Conservation (phyloP, 2,888 invertebrate species). For the Orthonychiurus folsomi region DNA sequence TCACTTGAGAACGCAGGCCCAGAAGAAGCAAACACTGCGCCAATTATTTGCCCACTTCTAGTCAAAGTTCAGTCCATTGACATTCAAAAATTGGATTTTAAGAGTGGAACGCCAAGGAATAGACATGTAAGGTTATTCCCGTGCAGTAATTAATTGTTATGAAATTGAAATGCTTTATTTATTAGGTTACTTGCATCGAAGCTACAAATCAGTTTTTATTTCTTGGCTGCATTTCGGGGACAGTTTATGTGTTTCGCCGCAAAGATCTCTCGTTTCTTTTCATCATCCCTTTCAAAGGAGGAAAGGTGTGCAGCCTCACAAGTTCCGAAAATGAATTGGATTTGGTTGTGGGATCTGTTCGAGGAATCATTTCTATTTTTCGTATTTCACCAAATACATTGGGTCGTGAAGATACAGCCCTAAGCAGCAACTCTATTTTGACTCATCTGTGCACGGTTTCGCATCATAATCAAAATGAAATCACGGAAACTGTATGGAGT, state of each 20-base stretch:
- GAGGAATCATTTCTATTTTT: conserved; percentile 36
- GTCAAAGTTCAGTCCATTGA: conserved; percentile 37
- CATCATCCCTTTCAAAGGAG: conserved; percentile 38
- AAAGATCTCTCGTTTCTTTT: conserved; percentile 31
- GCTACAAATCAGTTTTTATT: conserved; percentile 34
- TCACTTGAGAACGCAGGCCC: neutral
- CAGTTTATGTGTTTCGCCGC: conserved; percentile 35
- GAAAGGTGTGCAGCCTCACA: conserved; percentile 35
- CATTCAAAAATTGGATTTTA: conserved; percentile 32
- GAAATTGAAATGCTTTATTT: no score
- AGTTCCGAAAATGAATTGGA: conserved; percentile 35
- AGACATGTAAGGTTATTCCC: conserved; percentile 21
- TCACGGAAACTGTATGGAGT: conserved; percentile 38
- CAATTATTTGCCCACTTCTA: conserved; percentile 28
- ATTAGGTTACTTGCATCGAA: conserved; percentile 36
- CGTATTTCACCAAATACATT: conserved; percentile 24
- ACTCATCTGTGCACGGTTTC: conserved; percentile 29
- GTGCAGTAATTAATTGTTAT: no score
- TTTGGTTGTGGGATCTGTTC: conserved; percentile 33
- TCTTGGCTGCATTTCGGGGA: conserved; percentile 36
- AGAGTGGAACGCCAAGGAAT: conserved; percentile 16
- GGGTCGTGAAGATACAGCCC: neutral
- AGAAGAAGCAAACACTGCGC: no score
- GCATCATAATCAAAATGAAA: conserved; percentile 35
- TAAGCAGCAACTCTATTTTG: conserved; percentile 18